These are phyloP conservation scores for Himalopsyche kuldschensis DNA, from an alignment of 2,888 invertebrate genomes.

Conservation along the genomic window DNA sequence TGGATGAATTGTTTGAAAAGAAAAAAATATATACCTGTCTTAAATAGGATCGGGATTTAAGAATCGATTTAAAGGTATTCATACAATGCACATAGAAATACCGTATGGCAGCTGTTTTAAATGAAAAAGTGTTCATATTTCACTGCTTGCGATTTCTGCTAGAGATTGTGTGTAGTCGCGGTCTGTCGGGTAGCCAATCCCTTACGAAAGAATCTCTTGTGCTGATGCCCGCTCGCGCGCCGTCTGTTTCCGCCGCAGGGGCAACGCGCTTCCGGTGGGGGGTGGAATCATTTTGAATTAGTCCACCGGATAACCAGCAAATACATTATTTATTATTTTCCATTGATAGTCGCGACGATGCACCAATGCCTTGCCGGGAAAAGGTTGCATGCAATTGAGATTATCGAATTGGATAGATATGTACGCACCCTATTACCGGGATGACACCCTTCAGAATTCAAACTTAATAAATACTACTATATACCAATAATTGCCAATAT, in stretches of 20 bases:
- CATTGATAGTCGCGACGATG: neutral
- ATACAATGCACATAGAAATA: neutral
- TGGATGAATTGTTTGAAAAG: neutral
- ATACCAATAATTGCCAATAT: too few species aligned
- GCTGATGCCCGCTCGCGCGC: neutral
- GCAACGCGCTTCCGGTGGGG: neutral
- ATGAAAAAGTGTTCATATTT: neutral
- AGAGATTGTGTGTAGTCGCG: neutral
- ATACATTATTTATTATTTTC: neutral
- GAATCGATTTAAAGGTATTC: neutral
- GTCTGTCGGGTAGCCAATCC: neutral
- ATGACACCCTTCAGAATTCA: too few species aligned
- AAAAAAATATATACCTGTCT: neutral
- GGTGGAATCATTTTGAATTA: neutral
- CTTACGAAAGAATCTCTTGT: neutral
- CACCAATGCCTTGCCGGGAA: neutral
- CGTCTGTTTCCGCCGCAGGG: neutral
- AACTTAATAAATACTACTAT: too few species aligned
- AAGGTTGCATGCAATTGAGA: too few species aligned
- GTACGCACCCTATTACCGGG: too few species aligned
- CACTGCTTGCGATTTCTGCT: neutral
- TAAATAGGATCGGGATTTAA: neutral
- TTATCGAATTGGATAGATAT: too few species aligned
- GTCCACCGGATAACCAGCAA: neutral
- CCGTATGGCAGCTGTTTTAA: neutral